Evolutionary conservation across 2,113 vertebrate species (phyloP).

Genomic region (Lichenostomus cassidix): DNA sequence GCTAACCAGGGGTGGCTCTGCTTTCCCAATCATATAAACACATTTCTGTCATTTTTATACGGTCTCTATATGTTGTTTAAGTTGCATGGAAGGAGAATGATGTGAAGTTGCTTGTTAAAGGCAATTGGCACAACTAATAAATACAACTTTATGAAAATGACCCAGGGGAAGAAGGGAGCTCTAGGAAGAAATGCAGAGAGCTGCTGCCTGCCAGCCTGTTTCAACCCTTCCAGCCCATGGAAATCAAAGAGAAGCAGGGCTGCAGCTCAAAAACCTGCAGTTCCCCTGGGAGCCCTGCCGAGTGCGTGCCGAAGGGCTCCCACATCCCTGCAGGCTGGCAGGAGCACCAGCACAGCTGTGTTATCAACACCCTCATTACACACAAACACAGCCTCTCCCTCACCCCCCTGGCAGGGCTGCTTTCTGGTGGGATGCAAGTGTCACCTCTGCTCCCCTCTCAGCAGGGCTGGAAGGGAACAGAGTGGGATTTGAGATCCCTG

Average conservation of each 20-base stretch:
- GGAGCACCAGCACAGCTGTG: background rate
- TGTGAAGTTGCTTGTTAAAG: background rate
- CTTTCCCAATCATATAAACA: background rate
- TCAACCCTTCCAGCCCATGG: background rate
- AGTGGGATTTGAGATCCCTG: background rate
- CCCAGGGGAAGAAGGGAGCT: background rate
- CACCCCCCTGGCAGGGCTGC: fast-evolving
- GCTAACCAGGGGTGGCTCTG: background rate
- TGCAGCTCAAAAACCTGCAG: background rate
- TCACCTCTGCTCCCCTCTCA: fast-evolving
- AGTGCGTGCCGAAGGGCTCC: fast-evolving
- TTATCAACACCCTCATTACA: background rate
- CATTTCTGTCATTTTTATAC: background rate
- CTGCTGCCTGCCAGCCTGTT: background rate
- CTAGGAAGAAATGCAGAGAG: background rate
- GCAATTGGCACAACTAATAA: background rate
- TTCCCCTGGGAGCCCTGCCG: background rate
- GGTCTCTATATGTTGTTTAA: background rate
- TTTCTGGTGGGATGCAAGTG: background rate
- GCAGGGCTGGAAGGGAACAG: fast-evolving
- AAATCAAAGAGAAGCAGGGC: background rate
- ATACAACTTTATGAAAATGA: background rate
- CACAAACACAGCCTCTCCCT: background rate
- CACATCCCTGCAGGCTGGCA: background rate
- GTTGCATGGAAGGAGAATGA: fast-evolving